Base-by-base conservation (phyloP, 2,888 invertebrate genomes). In the Nematopogon swammerdamellus region DNA sequence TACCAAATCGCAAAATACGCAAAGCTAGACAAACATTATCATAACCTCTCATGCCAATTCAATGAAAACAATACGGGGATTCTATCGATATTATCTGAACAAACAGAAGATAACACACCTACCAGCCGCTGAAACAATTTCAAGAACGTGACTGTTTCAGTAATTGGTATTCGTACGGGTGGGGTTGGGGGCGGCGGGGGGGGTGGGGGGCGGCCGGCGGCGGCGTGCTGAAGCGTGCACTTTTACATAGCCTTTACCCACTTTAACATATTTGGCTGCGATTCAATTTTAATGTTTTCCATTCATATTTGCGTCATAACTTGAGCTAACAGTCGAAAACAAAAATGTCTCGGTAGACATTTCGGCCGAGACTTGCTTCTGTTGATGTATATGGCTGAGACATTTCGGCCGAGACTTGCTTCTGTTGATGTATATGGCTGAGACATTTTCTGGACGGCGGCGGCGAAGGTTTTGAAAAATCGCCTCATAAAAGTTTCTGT, bases 281-380 rank as follows among this genome's bases (percentile, higher is more conserved):
- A 68, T 73, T 76, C 70, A 76, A 77, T 74, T 73, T 71, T 69
- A 72, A 72, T 75, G 67, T 71, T 70, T 51, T 48, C 44, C 50
- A 48, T 72, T 70, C 70, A 70, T 69, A 72, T 70, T 72, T 72
- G 66, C 71, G 71, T 70, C 70, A 71, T 72, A 74, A 72, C 67
- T 73, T 73, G 69, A 59, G 57, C 65, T 64, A 65, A 70, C n/a
- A 72, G 64, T 65, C 64, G 65, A 66, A 70, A 70, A 72, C 66
- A 71, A 72, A 72, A 72, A 74, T 70, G 70, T 70, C 65, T 36
- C 11, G n/a, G 36, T 8, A 36, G 36, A 36, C n/a, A 36, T 36
- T 8, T 36, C 36, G 36, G 36, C 14, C 11, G 36, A 3, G 36
- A 36, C 11, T 4, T 36, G 36, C 36, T 36, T 36, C 11, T 36